Percentiles rank a stretch among this genome's conserved stretches.
These are phyloP conservation scores for Chaenogobius annularis DNA, from an alignment of 2,113 vertebrate species.

Conservation along the genomic window DNA sequence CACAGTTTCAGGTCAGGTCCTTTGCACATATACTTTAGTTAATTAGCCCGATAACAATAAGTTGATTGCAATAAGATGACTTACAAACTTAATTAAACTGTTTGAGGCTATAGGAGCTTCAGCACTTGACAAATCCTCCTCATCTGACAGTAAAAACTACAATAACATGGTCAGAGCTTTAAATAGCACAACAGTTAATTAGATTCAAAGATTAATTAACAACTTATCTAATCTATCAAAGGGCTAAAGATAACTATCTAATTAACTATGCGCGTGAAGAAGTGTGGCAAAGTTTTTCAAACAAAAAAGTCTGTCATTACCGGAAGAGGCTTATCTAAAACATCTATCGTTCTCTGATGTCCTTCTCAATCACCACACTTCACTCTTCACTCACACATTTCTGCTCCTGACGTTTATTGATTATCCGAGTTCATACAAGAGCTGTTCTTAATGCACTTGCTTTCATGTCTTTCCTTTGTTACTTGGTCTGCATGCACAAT, in stretches of 20 bases:
- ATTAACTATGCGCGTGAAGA: conserved; percentile 63
- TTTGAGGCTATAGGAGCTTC: not conserved
- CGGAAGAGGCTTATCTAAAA: conserved; percentile 37
- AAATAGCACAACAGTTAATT: conserved; percentile 71
- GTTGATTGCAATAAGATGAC: not conserved
- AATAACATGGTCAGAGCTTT: conserved; percentile 52
- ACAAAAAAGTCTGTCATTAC: conserved; percentile 53
- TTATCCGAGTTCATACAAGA: conserved; percentile 87
- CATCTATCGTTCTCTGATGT: conserved; percentile 41
- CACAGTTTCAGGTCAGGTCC: not conserved
- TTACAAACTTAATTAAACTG: not conserved
- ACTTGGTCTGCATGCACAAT: conserved; percentile 81
- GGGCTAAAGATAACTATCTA: conserved; percentile 76
- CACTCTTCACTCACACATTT: conserved; percentile 34
- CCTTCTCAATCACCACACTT: conserved; percentile 22
- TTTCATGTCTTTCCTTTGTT: conserved; percentile 94
- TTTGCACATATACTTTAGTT: not conserved
- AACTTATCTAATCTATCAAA: conserved; percentile 65
- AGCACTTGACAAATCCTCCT: conserved; percentile 23
- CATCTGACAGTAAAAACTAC: conserved; percentile 57
- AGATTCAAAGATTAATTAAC: conserved; percentile 75
- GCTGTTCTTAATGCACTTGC: conserved; percentile 88
- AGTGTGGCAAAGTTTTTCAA: conserved; percentile 59
- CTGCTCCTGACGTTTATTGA: conserved; percentile 93
- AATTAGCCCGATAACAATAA: not conserved